phyloP scores from a whole-genome alignment of 2,113 vertebrate genomes.

The Pipa parva region DNA sequence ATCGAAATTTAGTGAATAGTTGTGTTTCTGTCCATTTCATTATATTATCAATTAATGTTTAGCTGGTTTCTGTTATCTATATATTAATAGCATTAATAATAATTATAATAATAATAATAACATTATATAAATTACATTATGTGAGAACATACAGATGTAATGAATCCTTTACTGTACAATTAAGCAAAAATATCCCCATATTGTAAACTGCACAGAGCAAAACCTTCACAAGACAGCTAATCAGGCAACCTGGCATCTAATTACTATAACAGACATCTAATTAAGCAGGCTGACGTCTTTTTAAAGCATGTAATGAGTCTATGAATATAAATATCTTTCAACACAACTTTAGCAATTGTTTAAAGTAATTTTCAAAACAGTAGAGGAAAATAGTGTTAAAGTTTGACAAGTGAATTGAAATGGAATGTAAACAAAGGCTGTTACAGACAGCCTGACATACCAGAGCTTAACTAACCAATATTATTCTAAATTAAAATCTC shows the following conservation, averaged over 20 bases:
- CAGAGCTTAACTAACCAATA: slow-evolving; percentile 18
- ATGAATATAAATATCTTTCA: slow-evolving; percentile 33
- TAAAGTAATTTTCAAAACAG: slow-evolving; percentile 30
- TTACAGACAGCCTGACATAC: not conserved
- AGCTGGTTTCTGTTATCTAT: too few relatives aligned
- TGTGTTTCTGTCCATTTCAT: too few relatives aligned
- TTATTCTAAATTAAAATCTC: not conserved
- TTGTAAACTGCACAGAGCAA: not conserved
- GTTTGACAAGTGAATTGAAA: slow-evolving; percentile 30
- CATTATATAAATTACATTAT: too few relatives aligned
- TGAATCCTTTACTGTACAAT: too few relatives aligned
- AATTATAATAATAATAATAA: too few relatives aligned
- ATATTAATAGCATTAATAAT: too few relatives aligned
- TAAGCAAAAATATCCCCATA: not conserved
- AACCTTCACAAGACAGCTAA: slow-evolving; percentile 19
- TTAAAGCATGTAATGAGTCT: slow-evolving; percentile 21
- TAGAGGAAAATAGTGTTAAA: slow-evolving; percentile 26
- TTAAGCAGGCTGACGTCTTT: slow-evolving; percentile 33
- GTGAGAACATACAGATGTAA: too few relatives aligned
- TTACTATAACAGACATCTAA: slow-evolving; percentile 27
- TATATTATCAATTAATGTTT: too few relatives aligned
- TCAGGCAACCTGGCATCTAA: slow-evolving; percentile 31
- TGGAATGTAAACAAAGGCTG: slow-evolving; percentile 15
- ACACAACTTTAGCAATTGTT: slow-evolving; percentile 26
- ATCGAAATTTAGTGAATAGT: too few relatives aligned